These are phyloP conservation scores for Cyclophora punctaria DNA, from an alignment of 2,888 invertebrate species.

Conservation along the genomic window DNA sequence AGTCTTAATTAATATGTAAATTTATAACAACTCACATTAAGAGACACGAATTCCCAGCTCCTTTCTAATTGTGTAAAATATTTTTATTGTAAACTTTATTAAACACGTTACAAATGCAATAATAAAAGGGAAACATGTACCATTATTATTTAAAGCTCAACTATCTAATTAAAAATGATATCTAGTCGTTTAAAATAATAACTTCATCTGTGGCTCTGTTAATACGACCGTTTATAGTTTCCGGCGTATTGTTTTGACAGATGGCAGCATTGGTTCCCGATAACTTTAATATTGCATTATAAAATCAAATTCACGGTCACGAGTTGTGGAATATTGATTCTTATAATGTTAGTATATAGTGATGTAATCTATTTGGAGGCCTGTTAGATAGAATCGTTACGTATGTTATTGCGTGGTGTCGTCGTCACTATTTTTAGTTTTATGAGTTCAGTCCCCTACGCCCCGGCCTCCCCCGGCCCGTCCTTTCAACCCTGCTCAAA, in stretches of 20 bases:
- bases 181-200: conserved; percentile 18
- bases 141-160: conserved; percentile 12
- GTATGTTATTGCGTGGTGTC: conserved; percentile 42
- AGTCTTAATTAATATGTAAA: conserved; percentile 15
- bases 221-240: conserved; percentile 53
- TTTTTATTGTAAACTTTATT: too few species aligned
- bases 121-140: conserved; percentile 3
- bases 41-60: too few species aligned
- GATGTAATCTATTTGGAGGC: conserved; percentile 17
- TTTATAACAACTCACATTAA: not conserved
- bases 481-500: conserved; percentile 15
- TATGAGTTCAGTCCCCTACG: conserved; percentile 61
- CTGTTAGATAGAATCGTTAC: conserved; percentile 16
- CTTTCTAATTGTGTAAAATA: too few species aligned
- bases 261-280: conserved; percentile 34
- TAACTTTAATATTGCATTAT: conserved; percentile 12
- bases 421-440: conserved; percentile 65
- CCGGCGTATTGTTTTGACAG: conserved; percentile 63
- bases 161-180: conserved; percentile 12
- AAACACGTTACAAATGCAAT: too few species aligned
- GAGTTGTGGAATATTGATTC: conserved; percentile 23
- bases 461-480: conserved; percentile 31
- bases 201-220: conserved; percentile 20
- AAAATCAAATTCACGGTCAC: conserved; percentile 13
- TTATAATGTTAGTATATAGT: conserved; percentile 20